phyloP scores from a whole-genome alignment of 2,797 vertebrate genomes.

The Podarcis siculus region DNA sequence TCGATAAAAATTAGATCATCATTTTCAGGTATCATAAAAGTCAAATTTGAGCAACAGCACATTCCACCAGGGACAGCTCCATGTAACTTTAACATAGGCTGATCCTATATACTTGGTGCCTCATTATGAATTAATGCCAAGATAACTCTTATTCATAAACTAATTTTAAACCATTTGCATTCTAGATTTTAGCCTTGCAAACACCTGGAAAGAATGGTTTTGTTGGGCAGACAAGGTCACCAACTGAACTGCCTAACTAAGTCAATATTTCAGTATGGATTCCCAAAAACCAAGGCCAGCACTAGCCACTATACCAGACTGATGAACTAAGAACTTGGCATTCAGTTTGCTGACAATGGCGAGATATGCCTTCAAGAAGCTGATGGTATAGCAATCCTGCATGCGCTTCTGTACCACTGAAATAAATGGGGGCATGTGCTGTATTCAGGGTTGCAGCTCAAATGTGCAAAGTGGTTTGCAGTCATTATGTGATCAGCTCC shows the following conservation, averaged over 20 bases:
- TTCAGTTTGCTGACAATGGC: neutral
- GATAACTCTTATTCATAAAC: neutral
- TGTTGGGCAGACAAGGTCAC: neutral
- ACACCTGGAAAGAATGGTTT: neutral
- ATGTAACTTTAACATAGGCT: neutral
- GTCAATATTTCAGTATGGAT: neutral
- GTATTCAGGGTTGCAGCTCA: neutral
- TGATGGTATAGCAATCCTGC: neutral
- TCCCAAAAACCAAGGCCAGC: neutral
- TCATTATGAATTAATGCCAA: neutral
- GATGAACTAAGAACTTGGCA: no score
- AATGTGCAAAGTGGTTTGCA: neutral
- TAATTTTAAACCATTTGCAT: neutral
- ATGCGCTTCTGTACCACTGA: neutral
- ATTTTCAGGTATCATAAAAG: neutral
- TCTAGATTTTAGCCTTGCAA: neutral
- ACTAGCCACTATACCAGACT: neutral
- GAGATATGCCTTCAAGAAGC: neutral
- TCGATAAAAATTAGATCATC: neutral
- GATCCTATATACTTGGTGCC: neutral
- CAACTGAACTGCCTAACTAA: neutral
- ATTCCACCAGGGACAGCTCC: neutral
- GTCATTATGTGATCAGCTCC: neutral
- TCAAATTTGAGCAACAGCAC: neutral
- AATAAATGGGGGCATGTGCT: neutral